These are phyloP conservation scores for Nibea coibor DNA, from an alignment of 2,113 vertebrate species.

Conservation along the genomic window DNA sequence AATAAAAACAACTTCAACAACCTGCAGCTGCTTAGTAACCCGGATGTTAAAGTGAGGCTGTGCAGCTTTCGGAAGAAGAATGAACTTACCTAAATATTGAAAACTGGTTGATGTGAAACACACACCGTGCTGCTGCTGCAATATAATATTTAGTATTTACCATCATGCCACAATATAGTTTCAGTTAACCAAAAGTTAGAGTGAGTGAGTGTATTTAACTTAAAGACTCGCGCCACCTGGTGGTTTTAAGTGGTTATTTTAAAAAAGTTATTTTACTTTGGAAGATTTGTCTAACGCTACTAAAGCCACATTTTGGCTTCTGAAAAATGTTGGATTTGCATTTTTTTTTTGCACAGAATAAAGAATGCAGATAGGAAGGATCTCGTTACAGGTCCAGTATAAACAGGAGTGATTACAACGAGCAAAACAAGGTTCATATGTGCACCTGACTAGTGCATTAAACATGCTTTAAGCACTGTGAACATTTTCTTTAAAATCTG, in stretches of 20 bases:
- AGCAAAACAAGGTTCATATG: background rate
- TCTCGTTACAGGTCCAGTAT: background rate
- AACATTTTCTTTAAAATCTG: no score
- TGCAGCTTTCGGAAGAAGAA: background rate
- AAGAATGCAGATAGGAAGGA: background rate
- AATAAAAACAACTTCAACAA: background rate
- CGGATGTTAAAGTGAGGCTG: background rate
- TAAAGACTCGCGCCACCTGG: slow-evolving; percentile 49
- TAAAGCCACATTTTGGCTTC: background rate
- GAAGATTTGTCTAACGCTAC: background rate
- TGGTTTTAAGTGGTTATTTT: slow-evolving; percentile 48
- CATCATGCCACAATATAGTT: background rate
- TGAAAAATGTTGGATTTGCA: background rate
- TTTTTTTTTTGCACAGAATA: background rate
- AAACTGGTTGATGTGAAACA: background rate
- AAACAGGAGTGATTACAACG: background rate
- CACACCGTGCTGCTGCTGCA: background rate
- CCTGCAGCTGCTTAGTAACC: background rate
- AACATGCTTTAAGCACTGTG: no score
- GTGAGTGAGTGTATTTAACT: slow-evolving; percentile 2
- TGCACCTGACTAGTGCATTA: background rate
- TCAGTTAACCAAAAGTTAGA: background rate
- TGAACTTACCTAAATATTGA: background rate
- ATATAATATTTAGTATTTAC: background rate
- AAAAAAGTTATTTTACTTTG: background rate